Conservation (phyloP, 2,797 vertebrate genomes). For the Naso thynnoides region DNA sequence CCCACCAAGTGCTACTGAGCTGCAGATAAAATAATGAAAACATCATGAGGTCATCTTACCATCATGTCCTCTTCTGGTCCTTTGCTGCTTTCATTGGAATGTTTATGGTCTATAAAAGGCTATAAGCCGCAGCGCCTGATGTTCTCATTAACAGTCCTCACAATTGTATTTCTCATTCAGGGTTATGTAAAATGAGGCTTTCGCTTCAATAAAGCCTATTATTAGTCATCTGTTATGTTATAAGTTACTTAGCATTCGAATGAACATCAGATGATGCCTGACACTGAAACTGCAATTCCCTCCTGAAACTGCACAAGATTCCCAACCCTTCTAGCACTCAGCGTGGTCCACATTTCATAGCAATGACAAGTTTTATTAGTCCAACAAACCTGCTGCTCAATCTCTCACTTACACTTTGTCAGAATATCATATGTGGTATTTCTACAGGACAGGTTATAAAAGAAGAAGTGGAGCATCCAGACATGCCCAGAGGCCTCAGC, state of each 20-base stretch:
- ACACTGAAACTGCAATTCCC: not conserved
- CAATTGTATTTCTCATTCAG: constrained; percentile 21
- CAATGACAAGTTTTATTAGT: not conserved
- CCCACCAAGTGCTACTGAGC: constrained; percentile 42
- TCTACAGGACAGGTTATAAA: constrained; percentile 50
- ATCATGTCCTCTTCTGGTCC: constrained; percentile 45
- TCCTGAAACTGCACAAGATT: not conserved
- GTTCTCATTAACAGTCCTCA: constrained; percentile 30
- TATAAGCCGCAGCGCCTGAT: constrained; percentile 16
- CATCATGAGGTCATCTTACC: constrained; percentile 48
- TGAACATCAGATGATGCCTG: not conserved
- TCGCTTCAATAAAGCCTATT: constrained; percentile 15
- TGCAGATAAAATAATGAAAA: constrained; percentile 61
- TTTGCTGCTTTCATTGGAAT: constrained; percentile 49
- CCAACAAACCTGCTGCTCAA: not conserved
- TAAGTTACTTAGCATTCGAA: constrained; percentile 13
- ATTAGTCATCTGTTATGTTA: constrained; percentile 4
- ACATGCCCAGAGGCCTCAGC: constrained; percentile 73
- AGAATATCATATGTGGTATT: constrained; percentile 1
- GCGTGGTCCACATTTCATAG: not conserved
- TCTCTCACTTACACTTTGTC: not conserved
- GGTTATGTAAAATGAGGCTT: constrained; percentile 6
- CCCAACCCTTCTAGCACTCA: not conserved
- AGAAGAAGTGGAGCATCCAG: constrained; percentile 51
- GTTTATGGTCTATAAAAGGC: constrained; percentile 47